These are phyloP conservation scores for Paramuricea clavata DNA, from an alignment of 92 coral and sea anemone genomes.

Conservation along the genomic window DNA sequence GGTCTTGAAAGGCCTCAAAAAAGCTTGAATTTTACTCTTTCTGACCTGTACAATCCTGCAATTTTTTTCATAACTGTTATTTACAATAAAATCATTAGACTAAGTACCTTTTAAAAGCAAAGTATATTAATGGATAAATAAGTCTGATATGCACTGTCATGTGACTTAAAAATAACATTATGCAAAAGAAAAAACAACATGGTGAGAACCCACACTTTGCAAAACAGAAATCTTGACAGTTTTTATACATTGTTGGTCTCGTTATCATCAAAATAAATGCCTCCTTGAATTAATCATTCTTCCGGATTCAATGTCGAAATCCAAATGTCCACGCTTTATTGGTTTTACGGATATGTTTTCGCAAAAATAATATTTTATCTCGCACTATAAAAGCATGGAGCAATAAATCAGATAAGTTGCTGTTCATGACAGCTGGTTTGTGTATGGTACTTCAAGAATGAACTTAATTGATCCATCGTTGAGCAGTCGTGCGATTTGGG, in stretches of 20 bases:
- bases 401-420: conserved; percentile 6
- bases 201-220: neutral
- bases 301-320: neutral
- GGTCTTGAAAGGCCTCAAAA: too few relatives aligned
- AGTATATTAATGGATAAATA: neutral
- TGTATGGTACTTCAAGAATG: neutral
- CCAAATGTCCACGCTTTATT: neutral
- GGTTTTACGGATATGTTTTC: conserved; percentile 12
- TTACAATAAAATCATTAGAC: neutral
- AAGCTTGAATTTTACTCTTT: too few relatives aligned
- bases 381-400: neutral
- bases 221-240: too few relatives aligned
- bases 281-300: neutral
- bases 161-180: neutral
- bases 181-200: neutral
- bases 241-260: neutral
- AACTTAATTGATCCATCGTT: neutral
- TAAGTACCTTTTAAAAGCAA: neutral
- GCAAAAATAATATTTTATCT: conserved; percentile 22
- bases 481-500: too few relatives aligned
- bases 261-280: neutral
- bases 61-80: neutral
- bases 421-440: conserved; percentile 9
- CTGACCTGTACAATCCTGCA: too few relatives aligned
- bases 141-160: neutral